Evolutionary conservation across 1,140 invertebrate species (phyloP).

Genomic region (Holcopasites calliopsidis): DNA sequence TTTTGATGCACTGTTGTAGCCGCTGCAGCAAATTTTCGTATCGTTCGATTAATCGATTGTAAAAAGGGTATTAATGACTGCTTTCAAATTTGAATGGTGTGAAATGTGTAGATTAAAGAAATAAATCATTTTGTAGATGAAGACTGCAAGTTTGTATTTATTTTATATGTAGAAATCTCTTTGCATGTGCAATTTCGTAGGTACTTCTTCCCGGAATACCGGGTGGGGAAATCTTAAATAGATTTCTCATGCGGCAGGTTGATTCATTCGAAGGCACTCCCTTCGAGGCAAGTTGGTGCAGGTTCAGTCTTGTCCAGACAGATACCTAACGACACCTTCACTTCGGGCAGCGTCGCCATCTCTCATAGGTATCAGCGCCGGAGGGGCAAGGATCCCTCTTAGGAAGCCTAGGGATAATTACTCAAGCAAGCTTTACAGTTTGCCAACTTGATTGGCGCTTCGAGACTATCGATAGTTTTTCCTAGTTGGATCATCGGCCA

Average conservation of each 20-base stretch:
- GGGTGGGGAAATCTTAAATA: neutral
- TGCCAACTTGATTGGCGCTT: too few species aligned
- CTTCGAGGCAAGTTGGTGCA: slow-evolving; percentile 12
- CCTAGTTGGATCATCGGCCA: too few species aligned
- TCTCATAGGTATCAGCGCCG: too few species aligned
- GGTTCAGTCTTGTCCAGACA: neutral
- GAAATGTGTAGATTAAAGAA: neutral
- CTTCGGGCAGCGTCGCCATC: too few species aligned
- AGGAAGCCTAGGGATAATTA: too few species aligned
- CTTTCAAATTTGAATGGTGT: neutral
- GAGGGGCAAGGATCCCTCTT: too few species aligned
- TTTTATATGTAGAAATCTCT: too few species aligned
- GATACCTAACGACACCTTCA: neutral
- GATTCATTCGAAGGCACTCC: neutral
- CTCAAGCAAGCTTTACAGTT: too few species aligned
- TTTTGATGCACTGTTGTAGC: too few species aligned
- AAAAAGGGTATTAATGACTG: neutral
- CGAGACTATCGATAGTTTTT: too few species aligned
- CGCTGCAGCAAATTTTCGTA: too few species aligned
- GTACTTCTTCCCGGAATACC: neutral
- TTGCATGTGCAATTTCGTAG: neutral
- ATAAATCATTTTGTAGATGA: neutral
- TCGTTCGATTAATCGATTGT: neutral
- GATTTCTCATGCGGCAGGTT: neutral
- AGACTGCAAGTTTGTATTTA: neutral